Evolutionary conservation across 2,888 invertebrate species (phyloP).

Genomic region (Noctua comes): DNA sequence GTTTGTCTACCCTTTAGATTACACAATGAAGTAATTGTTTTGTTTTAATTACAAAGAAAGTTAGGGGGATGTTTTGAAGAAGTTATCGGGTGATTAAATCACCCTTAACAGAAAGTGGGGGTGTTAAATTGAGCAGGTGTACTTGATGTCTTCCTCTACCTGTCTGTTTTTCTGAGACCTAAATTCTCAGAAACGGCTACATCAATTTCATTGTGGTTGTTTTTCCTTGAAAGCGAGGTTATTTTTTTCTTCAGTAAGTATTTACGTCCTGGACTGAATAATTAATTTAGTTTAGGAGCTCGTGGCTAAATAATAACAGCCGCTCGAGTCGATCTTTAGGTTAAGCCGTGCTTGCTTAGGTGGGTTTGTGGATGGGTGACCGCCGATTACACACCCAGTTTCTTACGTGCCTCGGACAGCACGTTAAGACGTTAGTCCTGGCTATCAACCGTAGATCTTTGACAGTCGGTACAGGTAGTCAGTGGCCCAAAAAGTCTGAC

Average conservation of each 20-base stretch:
- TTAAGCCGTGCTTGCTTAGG: too few relatives aligned
- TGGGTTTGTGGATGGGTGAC: too few relatives aligned
- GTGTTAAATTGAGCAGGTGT: background rate
- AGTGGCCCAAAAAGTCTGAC: too few relatives aligned
- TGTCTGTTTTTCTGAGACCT: background rate
- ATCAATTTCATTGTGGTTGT: background rate
- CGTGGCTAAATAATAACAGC: too few relatives aligned
- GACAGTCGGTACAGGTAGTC: too few relatives aligned
- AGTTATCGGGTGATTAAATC: background rate
- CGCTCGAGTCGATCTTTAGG: too few relatives aligned
- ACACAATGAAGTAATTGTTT: constrained; percentile 3
- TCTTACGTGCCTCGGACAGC: too few relatives aligned
- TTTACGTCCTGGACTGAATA: background rate
- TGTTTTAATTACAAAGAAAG: constrained; percentile 13
- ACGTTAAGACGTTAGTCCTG: too few relatives aligned
- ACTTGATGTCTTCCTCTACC: background rate
- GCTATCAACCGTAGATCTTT: too few relatives aligned
- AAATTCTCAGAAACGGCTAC: background rate
- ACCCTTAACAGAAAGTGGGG: too few relatives aligned
- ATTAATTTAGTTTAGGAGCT: background rate
- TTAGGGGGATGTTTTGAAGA: background rate
- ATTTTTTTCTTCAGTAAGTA: background rate
- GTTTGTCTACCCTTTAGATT: constrained; percentile 3
- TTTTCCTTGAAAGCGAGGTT: background rate
- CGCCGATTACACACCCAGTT: too few relatives aligned